Evolutionary conservation across 1,140 invertebrate species (phyloP).

Genomic region (Drosophila suzukii): DNA sequence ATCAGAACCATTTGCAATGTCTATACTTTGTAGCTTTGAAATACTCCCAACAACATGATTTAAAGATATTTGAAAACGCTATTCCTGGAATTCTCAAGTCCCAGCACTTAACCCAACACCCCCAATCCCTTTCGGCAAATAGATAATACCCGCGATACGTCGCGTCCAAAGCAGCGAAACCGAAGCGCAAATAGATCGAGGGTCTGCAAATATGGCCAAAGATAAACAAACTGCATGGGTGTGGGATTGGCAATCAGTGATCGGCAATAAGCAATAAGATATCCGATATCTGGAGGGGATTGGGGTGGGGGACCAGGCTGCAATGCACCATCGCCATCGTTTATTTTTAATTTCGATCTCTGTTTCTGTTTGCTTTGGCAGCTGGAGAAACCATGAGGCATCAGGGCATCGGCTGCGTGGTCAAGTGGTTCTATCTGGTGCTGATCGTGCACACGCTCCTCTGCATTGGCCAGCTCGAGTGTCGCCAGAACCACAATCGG

Average conservation of each 20-base stretch:
- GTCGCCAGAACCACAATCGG: slow-evolving; percentile 71
- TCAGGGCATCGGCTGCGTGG: slow-evolving; percentile 64
- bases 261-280: slow-evolving; percentile 4
- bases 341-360: slow-evolving; percentile 31
- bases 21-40: too few relatives aligned
- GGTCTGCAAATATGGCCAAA: slow-evolving; percentile 40
- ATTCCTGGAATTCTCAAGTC: not conserved
- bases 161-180: slow-evolving; percentile 30
- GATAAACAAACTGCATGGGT: slow-evolving; percentile 28
- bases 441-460: slow-evolving; percentile 67
- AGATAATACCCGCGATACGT: slow-evolving; percentile 18
- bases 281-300: slow-evolving; percentile 2
- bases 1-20: too few relatives aligned
- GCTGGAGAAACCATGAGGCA: slow-evolving; percentile 71
- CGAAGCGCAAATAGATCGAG: slow-evolving; percentile 50
- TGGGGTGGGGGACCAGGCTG: not conserved
- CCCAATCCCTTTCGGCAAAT: slow-evolving; percentile 2
- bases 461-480: slow-evolving; percentile 68
- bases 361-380: slow-evolving; percentile 34
- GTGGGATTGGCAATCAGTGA: slow-evolving; percentile 2
- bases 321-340: not conserved
- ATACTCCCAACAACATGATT: too few relatives aligned
- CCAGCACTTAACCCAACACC: not conserved
- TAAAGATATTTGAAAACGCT: not conserved
- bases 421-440: slow-evolving; percentile 79